Evolutionary conservation across 2,888 invertebrate genomes (phyloP).

Genomic region (Hemaris fuciformis): DNA sequence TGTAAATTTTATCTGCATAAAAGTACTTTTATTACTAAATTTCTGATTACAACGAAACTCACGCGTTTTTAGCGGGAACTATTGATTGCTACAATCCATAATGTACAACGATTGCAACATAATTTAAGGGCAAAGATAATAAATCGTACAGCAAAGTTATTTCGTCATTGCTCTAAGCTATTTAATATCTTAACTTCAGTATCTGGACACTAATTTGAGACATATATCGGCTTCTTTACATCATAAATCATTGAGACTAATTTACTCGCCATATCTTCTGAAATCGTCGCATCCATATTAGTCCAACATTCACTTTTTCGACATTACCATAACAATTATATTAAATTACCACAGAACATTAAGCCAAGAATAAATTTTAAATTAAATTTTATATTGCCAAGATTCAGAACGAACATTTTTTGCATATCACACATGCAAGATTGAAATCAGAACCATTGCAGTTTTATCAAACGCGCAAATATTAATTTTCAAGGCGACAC

Average conservation of each 20-base stretch:
- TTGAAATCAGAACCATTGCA: not conserved
- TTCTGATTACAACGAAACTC: no score
- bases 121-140: conserved; percentile 29
- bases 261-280: not conserved
- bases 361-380: not conserved
- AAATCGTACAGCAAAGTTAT: conserved; percentile 19
- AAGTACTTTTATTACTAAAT: no score
- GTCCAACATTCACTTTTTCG: not conserved
- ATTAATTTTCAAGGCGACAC: not conserved
- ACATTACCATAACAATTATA: not conserved
- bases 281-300: not conserved
- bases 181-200: not conserved
- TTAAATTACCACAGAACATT: not conserved
- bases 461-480: not conserved
- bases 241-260: not conserved
- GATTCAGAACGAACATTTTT: not conserved
- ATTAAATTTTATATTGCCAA: not conserved
- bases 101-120: not conserved
- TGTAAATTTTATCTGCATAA: no score
- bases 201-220: not conserved
- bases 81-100: not conserved
- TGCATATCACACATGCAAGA: not conserved
- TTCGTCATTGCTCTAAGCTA: not conserved
- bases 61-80: not conserved
- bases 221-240: not conserved